Percentiles rank a stretch among this genome's conserved stretches.
phyloP scores from a whole-genome alignment of 2,797 vertebrate genomes.

The Lophius americanus region DNA sequence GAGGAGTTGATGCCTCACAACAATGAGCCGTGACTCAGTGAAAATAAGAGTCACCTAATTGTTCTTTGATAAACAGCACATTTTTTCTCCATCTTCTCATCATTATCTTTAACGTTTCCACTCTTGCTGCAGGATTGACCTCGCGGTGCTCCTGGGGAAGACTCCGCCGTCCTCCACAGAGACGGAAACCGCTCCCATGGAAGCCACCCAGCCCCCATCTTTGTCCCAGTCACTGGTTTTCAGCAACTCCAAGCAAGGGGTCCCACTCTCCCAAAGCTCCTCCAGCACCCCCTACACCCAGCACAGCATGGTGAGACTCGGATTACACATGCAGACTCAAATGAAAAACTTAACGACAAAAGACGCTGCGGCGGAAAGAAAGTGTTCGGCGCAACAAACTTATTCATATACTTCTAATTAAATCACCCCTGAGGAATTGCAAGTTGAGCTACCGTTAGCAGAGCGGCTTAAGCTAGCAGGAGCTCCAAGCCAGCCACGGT shows the following conservation, averaged over 20 bases:
- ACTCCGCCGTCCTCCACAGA: constrained; percentile 92
- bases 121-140: constrained; percentile 87
- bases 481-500: no score
- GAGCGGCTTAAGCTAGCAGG: no score
- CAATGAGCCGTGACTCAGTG: no score
- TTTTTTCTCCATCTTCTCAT: not conserved
- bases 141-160: constrained; percentile 95
- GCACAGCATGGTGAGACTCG: constrained; percentile 91
- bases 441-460: no score
- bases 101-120: not conserved
- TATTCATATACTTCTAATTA: no score
- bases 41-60: not conserved
- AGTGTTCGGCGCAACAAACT: no score
- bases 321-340: not conserved
- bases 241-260: constrained; percentile 95
- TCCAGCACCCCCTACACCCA: constrained; percentile 88
- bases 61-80: not conserved
- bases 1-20: no score
- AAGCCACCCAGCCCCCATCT: constrained; percentile 87
- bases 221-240: constrained; percentile 95
- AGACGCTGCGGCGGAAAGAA: no score
- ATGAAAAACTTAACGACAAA: no score
- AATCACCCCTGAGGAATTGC: no score
- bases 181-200: constrained; percentile 87
- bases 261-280: constrained; percentile 85